Conservation (phyloP, 2,888 invertebrate genomes). For the Entomobrya multifasciata region DNA sequence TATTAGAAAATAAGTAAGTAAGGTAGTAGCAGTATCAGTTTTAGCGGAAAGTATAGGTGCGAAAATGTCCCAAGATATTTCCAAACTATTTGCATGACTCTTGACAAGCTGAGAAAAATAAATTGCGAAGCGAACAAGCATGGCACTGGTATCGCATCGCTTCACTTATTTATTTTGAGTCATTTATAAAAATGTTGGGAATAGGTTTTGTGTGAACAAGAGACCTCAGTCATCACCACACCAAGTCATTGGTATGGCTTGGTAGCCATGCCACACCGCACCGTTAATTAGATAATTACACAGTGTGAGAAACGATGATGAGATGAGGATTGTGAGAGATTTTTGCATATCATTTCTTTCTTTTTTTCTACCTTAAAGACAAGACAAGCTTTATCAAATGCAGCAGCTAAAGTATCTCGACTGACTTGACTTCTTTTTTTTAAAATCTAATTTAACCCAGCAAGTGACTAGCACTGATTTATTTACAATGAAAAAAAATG, state of each 20-base stretch:
- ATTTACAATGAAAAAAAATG: constrained; percentile 34
- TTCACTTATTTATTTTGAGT: background rate
- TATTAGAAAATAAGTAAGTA: no score
- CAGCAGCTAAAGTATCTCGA: no score
- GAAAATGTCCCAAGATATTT: no score
- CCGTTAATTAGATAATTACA: constrained; percentile 73
- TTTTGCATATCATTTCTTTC: constrained; percentile 25
- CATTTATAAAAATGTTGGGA: background rate
- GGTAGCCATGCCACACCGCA: constrained; percentile 19
- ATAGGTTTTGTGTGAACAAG: constrained; percentile 37
- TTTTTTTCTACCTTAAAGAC: no score
- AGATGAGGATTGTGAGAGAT: constrained; percentile 39
- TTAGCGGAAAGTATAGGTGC: no score
- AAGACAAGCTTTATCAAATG: no score
- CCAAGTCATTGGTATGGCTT: background rate
- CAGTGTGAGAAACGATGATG: constrained; percentile 47
- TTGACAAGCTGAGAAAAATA: no score
- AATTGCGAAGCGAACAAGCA: background rate
- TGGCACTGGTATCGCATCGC: background rate
- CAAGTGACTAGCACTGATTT: no score
- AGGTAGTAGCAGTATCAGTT: no score
- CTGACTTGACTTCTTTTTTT: no score
- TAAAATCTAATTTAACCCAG: no score
- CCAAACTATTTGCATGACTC: no score
- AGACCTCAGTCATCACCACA: constrained; percentile 11